These are phyloP conservation scores for Himantopus leucocephalus DNA, from an alignment of 2,113 vertebrate species.

Conservation along the genomic window DNA sequence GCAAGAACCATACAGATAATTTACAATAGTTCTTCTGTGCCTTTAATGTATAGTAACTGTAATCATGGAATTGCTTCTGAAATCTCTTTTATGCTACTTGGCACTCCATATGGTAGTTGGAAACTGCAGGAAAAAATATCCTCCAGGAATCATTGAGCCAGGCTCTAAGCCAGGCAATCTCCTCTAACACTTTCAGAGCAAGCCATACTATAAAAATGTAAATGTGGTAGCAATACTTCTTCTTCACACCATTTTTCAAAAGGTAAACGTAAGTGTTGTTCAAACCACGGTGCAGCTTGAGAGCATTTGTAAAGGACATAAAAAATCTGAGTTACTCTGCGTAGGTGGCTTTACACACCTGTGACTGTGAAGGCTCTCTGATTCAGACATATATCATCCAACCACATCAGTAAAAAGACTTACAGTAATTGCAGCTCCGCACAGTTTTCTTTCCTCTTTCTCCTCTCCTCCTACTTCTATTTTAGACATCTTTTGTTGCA, in stretches of 20 bases:
- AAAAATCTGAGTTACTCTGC: constrained; percentile 14
- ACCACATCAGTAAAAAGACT: neutral
- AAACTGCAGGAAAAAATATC: constrained; percentile 43
- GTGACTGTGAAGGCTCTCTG: neutral
- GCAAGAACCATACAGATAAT: constrained; percentile 35
- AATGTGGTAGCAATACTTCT: constrained; percentile 56
- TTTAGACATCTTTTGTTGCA: neutral
- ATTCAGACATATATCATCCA: constrained; percentile 22
- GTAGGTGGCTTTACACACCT: constrained; percentile 47
- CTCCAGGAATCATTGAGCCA: constrained; percentile 63
- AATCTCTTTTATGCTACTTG: constrained; percentile 57
- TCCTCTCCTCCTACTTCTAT: neutral
- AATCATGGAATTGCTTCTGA: constrained; percentile 62
- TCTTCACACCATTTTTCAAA: constrained; percentile 54
- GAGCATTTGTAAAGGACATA: constrained; percentile 47
- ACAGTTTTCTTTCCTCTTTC: constrained; percentile 2
- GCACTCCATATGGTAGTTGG: constrained; percentile 39
- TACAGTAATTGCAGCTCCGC: neutral
- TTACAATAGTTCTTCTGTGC: constrained; percentile 46
- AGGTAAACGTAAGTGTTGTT: constrained; percentile 40
- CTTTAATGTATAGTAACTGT: constrained; percentile 55
- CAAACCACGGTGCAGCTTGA: constrained; percentile 31
- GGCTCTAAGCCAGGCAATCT: constrained; percentile 67
- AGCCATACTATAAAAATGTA: constrained; percentile 71
- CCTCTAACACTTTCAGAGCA: constrained; percentile 68